Conservation (phyloP, 2,888 invertebrate species). For the Drosophila dives region DNA sequence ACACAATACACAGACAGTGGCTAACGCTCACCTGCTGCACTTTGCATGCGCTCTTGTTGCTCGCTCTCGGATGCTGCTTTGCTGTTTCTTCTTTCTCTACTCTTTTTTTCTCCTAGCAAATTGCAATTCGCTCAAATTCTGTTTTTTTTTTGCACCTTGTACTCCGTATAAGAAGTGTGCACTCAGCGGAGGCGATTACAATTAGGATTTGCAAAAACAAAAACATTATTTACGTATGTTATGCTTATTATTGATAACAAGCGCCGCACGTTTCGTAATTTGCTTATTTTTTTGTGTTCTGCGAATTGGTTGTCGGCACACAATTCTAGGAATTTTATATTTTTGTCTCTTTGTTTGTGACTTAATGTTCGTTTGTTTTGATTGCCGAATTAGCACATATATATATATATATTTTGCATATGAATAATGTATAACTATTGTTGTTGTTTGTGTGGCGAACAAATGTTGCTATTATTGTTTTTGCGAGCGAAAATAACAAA, state of each 20-base stretch:
- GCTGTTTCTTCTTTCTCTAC: slow-evolving; percentile 32
- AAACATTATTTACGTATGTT: slow-evolving; percentile 31
- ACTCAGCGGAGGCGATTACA: slow-evolving; percentile 15
- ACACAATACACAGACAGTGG: slow-evolving; percentile 2
- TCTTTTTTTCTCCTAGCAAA: slow-evolving; percentile 31
- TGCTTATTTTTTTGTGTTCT: slow-evolving; percentile 25
- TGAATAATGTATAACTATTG: background rate
- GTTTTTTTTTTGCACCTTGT: slow-evolving; percentile 40
- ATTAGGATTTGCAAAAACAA: slow-evolving; percentile 43
- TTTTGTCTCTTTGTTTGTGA: slow-evolving; percentile 17
- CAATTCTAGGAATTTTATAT: slow-evolving; percentile 40
- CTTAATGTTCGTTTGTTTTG: slow-evolving; percentile 53
- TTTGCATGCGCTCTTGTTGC: slow-evolving; percentile 70
- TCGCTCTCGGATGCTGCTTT: slow-evolving; percentile 53
- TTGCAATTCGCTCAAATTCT: slow-evolving; percentile 43
- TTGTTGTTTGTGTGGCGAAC: no score
- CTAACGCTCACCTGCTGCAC: slow-evolving; percentile 71
- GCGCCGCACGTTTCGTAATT: slow-evolving; percentile 29
- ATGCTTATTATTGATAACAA: slow-evolving; percentile 54
- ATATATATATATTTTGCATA: slow-evolving; percentile 11
- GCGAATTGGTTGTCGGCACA: slow-evolving; percentile 44
- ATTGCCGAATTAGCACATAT: slow-evolving; percentile 36
- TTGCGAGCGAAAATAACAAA: background rate
- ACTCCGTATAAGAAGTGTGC: slow-evolving; percentile 17
- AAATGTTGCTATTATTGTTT: background rate